Evolutionary conservation across 2,113 vertebrate genomes (phyloP).

Genomic region (Cyanoramphus novaezelandiae): DNA sequence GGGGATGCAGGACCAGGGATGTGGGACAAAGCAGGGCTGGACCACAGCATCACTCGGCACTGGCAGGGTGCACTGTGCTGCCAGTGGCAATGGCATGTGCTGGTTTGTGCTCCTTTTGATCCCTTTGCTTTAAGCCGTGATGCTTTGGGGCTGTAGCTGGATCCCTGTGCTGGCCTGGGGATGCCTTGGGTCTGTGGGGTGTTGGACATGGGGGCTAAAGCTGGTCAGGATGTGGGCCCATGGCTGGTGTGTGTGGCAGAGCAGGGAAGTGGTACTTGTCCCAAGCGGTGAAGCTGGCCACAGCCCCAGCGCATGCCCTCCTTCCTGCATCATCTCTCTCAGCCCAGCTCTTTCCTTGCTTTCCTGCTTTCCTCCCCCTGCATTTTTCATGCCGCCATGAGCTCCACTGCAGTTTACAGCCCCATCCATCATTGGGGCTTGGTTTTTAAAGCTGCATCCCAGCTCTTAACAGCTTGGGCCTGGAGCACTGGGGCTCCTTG

Average conservation of each 20-base stretch:
- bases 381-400: not conserved
- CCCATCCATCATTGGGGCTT: not conserved
- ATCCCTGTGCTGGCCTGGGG: accelerated
- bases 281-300: accelerated
- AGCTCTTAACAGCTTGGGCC: not conserved
- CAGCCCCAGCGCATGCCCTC: not conserved
- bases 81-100: accelerated
- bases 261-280: not conserved
- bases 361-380: not conserved
- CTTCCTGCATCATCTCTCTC: not conserved
- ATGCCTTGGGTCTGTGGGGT: not conserved
- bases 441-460: not conserved
- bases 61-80: no score
- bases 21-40: not conserved
- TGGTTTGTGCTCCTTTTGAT: not conserved
- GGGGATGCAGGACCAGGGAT: not conserved
- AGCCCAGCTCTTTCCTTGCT: not conserved
- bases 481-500: not conserved
- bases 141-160: not conserved
- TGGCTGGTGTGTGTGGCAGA: not conserved
- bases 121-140: accelerated
- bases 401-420: not conserved
- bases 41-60: accelerated
- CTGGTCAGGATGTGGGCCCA: accelerated
- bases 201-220: not conserved